These are phyloP conservation scores for Aptenodytes patagonicus DNA, from an alignment of 2,113 vertebrate species.

Conservation along the genomic window DNA sequence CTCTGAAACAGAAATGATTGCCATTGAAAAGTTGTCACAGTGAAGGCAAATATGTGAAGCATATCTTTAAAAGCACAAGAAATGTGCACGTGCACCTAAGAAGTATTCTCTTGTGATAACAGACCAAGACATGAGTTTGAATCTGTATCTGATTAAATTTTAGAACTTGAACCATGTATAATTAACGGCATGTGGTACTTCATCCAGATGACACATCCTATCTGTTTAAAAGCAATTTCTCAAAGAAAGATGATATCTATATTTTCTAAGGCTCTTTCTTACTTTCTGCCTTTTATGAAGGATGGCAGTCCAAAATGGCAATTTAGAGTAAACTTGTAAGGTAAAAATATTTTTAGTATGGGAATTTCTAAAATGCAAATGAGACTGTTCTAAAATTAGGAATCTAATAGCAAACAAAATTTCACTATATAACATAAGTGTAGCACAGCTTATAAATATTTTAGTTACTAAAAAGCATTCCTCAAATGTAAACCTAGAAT, in stretches of 20 bases:
- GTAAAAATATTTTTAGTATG: neutral
- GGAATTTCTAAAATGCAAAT: neutral
- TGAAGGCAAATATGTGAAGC: neutral
- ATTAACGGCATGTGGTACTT: neutral
- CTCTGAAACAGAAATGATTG: neutral
- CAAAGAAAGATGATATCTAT: neutral
- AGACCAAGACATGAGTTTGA: neutral
- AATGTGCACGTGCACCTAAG: neutral
- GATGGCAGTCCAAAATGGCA: neutral
- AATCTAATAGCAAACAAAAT: neutral
- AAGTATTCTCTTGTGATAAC: neutral
- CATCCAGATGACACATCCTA: neutral
- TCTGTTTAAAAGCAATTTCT: conserved; percentile 19
- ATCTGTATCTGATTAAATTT: conserved; percentile 27
- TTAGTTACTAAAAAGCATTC: neutral
- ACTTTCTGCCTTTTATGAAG: neutral
- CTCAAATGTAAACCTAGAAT: neutral
- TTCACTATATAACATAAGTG: neutral
- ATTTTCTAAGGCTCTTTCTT: neutral
- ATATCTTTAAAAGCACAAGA: neutral
- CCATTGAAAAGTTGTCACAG: neutral
- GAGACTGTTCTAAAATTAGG: neutral
- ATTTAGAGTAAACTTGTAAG: neutral
- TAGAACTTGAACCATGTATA: neutral
- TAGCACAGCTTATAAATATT: neutral